Percentiles rank a stretch among this genome's conserved stretches.
These are phyloP conservation scores for Ashinkailepas kermadecensis DNA, from an alignment of 2,888 invertebrate genomes.

Conservation along the genomic window DNA sequence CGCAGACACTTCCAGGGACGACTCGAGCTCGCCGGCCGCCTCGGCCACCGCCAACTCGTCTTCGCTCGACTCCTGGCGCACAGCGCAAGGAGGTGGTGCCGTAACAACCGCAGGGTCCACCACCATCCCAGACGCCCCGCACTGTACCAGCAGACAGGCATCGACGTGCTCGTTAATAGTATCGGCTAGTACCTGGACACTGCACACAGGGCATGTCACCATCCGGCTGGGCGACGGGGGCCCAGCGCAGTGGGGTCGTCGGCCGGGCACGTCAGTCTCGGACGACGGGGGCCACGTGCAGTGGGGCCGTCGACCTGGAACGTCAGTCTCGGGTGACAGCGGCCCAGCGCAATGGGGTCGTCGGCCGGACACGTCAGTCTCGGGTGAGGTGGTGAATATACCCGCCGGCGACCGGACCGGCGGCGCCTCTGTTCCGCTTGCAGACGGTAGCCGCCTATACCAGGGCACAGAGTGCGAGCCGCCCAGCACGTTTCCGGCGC, in stretches of 20 bases:
- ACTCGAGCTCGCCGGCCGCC: neutral
- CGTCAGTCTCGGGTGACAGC: too few relatives aligned
- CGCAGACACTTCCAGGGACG: neutral
- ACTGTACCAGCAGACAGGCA: slow-evolving; percentile 42
- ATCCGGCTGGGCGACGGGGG: too few relatives aligned
- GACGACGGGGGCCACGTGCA: too few relatives aligned
- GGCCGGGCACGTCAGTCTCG: too few relatives aligned
- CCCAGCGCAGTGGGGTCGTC: too few relatives aligned
- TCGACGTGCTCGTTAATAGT: slow-evolving; percentile 48
- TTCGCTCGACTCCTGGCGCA: neutral
- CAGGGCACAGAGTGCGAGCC: neutral
- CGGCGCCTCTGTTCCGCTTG: neutral
- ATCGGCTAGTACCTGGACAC: slow-evolving; percentile 39
- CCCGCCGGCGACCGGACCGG: neutral
- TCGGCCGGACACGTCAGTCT: too few relatives aligned
- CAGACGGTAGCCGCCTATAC: neutral
- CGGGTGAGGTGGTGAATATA: neutral
- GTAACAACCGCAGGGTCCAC: neutral
- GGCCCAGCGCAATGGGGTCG: too few relatives aligned
- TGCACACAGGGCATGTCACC: slow-evolving; percentile 48
- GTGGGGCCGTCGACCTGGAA: too few relatives aligned
- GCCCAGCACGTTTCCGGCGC: neutral
- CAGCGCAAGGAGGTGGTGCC: too few relatives aligned
- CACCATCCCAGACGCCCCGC: neutral
- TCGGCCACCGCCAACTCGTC: neutral